These are phyloP conservation scores for Laticauda laticaudata DNA, from an alignment of 2,113 vertebrate genomes.

Conservation along the genomic window DNA sequence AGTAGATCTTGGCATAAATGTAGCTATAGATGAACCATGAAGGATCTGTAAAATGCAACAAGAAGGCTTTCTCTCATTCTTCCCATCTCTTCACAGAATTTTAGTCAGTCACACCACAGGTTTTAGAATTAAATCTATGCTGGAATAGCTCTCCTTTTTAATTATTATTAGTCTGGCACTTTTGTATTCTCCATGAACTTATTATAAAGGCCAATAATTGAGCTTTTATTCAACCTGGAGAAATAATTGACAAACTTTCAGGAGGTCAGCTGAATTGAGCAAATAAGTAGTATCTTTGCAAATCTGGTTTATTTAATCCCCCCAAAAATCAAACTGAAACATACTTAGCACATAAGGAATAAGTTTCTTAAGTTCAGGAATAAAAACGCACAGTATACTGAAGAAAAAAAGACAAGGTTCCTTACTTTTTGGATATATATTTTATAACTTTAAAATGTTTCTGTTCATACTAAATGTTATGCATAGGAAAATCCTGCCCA, in stretches of 20 bases:
- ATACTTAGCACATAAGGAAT: too few species aligned
- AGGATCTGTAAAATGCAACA: background rate
- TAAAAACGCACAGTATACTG: too few species aligned
- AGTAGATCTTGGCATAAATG: background rate
- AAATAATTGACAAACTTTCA: background rate
- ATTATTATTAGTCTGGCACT: background rate
- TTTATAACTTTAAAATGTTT: background rate
- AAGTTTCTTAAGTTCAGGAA: too few species aligned
- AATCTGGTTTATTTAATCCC: too few species aligned
- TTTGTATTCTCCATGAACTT: background rate
- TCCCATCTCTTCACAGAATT: background rate
- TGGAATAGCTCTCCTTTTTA: background rate
- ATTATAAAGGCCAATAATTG: background rate
- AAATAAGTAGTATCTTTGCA: too few species aligned
- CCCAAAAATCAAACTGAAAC: too few species aligned
- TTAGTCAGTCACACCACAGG: background rate
- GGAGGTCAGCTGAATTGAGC: too few species aligned
- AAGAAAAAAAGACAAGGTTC: background rate
- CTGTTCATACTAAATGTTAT: background rate
- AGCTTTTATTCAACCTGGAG: background rate
- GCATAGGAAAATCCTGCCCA: background rate
- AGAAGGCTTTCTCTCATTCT: background rate
- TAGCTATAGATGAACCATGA: background rate
- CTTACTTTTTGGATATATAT: too few species aligned
- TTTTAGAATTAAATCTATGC: background rate